A percentile compares a stretch with the other conserved stretches of the same genome.
These are phyloP conservation scores for Netelia fuscicornis DNA, from an alignment of 2,888 invertebrate genomes.

Conservation along the genomic window DNA sequence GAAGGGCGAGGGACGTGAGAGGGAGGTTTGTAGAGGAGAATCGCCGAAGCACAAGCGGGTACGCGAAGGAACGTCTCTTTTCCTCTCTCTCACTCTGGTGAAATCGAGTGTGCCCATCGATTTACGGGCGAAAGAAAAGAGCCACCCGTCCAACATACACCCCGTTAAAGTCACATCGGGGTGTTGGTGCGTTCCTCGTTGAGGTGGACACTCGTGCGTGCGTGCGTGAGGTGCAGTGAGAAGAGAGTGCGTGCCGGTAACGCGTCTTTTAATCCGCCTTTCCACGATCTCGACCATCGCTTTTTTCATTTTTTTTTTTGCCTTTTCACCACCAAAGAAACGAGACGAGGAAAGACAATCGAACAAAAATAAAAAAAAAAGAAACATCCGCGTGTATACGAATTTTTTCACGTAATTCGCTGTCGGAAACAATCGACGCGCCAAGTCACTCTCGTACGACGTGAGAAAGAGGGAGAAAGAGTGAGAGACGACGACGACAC, in stretches of 20 bases:
- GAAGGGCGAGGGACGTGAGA: constrained; percentile 47
- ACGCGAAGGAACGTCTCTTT: constrained; percentile 53
- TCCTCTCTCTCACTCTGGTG: constrained; percentile 69
- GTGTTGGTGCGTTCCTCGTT: constrained; percentile 76
- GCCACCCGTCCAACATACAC: constrained; percentile 71
- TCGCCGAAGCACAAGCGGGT: constrained; percentile 61
- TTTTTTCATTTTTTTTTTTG: neutral
- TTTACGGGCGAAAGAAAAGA: constrained; percentile 76
- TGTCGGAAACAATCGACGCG: constrained; percentile 44
- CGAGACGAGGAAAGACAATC: neutral
- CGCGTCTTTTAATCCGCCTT: constrained; percentile 49
- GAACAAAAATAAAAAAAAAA: too few relatives aligned
- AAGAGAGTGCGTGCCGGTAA: constrained; percentile 74
- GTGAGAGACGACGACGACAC: neutral
- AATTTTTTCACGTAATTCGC: constrained; percentile 29
- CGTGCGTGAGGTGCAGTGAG: constrained; percentile 61
- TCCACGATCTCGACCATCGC: neutral
- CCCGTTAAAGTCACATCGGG: constrained; percentile 70
- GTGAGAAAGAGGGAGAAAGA: constrained; percentile 18
- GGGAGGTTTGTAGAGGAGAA: constrained; percentile 48
- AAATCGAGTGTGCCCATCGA: constrained; percentile 81
- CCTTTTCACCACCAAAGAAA: constrained; percentile 7
- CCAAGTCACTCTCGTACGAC: constrained; percentile 27
- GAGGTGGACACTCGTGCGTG: constrained; percentile 55
- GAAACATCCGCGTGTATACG: neutral